Evolutionary conservation across 2,888 invertebrate species (phyloP), one percentile per base, ranked within the genome.

Genomic region (Rosalia funebris): DNA sequence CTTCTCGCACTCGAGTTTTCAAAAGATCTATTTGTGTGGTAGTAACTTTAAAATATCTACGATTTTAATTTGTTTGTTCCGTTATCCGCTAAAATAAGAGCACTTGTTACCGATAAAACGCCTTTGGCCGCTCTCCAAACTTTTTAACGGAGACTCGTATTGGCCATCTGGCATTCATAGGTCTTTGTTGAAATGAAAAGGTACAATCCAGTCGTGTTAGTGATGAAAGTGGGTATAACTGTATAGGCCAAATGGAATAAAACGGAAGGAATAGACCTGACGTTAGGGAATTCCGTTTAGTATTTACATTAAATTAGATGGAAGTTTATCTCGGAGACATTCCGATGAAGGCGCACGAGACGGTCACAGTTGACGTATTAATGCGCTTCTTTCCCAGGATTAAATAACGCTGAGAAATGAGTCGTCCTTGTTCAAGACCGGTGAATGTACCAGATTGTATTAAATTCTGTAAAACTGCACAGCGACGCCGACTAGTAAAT

Each of bases 291-390:
- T 48, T 14, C 10, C n/a, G 11, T 32, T n/a, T 48, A 34, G 62
- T 60, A 62, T 67, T 67, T 64, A 67, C 59, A 67, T 67, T 66
- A 63, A 57, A 68, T 65, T 58, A 58, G 54, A 53, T 32, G 44
- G 39, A 54, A 45, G 57, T 65, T 66, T 69, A 70, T 66, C 66
- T 62, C 59, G 31, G 52, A 52, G 54, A 63, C 64, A 65, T 62
- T 68, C 63, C 46, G 42, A 58, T 57, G 64, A 64, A 44, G 60
- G 58, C 62, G 58, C 62, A 64, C 57, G 55, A 66, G 61, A 52
- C 63, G 65, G 68, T 70, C 68, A 67, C 70, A 65, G 62, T 66
- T 68, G 70, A 70, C 70, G 68, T 68, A 70, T 70, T 68, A 68
- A 70, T 68, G 70, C 66, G 55, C 68, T 68, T 65, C 66, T 66